A percentile compares a stretch with the other conserved stretches of the same genome.
phyloP scores from a whole-genome alignment of 2,888 invertebrate genomes.

The Euspilapteryx auroguttella region DNA sequence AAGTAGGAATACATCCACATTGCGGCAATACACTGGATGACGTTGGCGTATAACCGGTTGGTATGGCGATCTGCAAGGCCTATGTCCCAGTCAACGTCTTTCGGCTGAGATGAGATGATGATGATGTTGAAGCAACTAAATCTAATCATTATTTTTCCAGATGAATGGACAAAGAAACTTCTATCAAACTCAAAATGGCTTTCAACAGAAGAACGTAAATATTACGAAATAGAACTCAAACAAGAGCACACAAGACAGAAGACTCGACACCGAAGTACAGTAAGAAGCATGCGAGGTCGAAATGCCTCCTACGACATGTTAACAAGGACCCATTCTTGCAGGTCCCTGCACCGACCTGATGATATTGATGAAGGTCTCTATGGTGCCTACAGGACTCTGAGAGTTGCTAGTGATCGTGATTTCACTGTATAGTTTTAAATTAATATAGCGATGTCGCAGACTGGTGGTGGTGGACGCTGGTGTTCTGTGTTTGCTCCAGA shows the following conservation, averaged over 20 bases:
- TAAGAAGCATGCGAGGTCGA: conserved; percentile 20
- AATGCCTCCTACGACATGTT: conserved; percentile 41
- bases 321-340: conserved; percentile 38
- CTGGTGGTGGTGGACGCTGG: too few relatives aligned
- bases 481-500: too few relatives aligned
- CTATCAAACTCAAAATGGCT: conserved; percentile 72
- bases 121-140: too few relatives aligned
- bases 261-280: conserved; percentile 25
- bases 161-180: conserved; percentile 72
- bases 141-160: conserved; percentile 30
- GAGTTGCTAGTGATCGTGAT: conserved; percentile 20
- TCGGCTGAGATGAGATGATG: too few relatives aligned
- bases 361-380: conserved; percentile 35
- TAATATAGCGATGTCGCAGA: too few relatives aligned
- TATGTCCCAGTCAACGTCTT: too few relatives aligned
- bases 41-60: too few relatives aligned
- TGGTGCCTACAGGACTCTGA: conserved; percentile 42
- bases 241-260: conserved; percentile 22
- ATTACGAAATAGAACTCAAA: conserved; percentile 40
- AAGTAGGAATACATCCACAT: too few relatives aligned
- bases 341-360: conserved; percentile 27
- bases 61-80: too few relatives aligned
- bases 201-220: conserved; percentile 61
- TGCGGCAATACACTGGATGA: too few relatives aligned
- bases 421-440: conserved; percentile 15